Percentiles rank a stretch among this genome's conserved stretches.
phyloP scores from a whole-genome alignment of 2,888 invertebrate genomes.

The Trichopoda pennipes region DNA sequence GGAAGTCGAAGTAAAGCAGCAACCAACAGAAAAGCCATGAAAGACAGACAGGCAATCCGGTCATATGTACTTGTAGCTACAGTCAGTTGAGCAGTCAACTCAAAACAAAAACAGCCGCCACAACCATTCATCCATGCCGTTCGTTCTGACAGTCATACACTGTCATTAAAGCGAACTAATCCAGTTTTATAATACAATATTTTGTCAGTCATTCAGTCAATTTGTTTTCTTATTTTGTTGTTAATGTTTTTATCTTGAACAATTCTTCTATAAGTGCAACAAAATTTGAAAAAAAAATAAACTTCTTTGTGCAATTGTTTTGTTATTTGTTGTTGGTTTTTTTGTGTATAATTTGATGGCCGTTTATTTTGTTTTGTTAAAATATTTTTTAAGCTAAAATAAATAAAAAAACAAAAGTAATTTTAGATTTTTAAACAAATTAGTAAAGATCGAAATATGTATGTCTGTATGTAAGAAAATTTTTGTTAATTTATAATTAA shows the following conservation, averaged over 20 bases:
- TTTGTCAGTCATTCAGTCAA: slow-evolving; percentile 57
- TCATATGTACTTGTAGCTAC: slow-evolving; percentile 6
- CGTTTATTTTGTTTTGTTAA: slow-evolving; percentile 45
- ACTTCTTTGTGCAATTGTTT: slow-evolving; percentile 48
- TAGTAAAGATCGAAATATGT: too few species aligned
- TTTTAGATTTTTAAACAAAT: too few species aligned
- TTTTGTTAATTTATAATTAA: too few species aligned
- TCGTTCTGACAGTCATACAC: slow-evolving; percentile 75
- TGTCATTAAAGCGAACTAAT: slow-evolving; percentile 75
- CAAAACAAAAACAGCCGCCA: slow-evolving; percentile 53
- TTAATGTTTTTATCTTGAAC: slow-evolving; percentile 33
- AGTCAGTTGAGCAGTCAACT: slow-evolving; percentile 47
- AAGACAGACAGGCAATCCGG: slow-evolving; percentile 24
- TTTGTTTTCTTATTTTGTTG: slow-evolving; percentile 4
- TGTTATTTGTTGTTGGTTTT: slow-evolving; percentile 4
- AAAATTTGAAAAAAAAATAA: slow-evolving; percentile 10
- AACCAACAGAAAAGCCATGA: slow-evolving; percentile 44
- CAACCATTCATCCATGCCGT: slow-evolving; percentile 70
- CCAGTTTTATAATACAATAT: slow-evolving; percentile 68
- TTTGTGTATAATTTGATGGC: slow-evolving; percentile 42
- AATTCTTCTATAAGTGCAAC: slow-evolving; percentile 24
- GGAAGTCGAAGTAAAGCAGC: slow-evolving; percentile 42
- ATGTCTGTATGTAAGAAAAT: too few species aligned
- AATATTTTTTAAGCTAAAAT: not conserved
- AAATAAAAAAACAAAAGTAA: too few species aligned